phyloP scores from a whole-genome alignment of 2,113 vertebrate species.

The Bos taurus region DNA sequence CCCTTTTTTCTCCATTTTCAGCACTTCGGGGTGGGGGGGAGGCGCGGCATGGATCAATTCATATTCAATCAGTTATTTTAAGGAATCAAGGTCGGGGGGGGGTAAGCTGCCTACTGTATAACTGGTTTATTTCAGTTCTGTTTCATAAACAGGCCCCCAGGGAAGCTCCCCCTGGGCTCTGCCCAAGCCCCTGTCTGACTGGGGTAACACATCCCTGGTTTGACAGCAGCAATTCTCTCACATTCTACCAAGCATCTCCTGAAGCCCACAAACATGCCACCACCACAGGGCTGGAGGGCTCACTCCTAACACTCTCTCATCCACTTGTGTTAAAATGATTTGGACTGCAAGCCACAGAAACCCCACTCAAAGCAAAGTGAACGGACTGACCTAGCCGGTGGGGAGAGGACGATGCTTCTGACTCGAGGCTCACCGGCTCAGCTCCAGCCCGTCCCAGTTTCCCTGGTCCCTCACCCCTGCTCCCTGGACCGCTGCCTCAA shows the following conservation, averaged over 20 bases:
- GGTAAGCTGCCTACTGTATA: neutral
- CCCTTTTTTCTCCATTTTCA: neutral
- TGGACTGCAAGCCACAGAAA: neutral
- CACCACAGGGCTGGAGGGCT: neutral
- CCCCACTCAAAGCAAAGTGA: neutral
- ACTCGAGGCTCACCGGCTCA: fast-evolving
- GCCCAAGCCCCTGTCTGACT: too few relatives aligned
- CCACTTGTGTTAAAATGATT: neutral
- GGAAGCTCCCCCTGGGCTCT: neutral
- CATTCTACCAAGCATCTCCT: neutral
- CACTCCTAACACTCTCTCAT: neutral
- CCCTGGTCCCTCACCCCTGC: neutral
- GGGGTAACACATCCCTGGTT: neutral
- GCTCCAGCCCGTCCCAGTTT: neutral
- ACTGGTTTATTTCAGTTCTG: neutral
- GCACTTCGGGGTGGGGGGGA: neutral
- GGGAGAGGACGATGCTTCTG: neutral
- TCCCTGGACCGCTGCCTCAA: neutral
- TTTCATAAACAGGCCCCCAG: neutral
- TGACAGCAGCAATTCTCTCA: neutral
- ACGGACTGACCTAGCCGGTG: fast-evolving
- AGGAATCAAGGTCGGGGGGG: neutral
- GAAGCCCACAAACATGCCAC: neutral
- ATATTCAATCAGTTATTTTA: neutral
- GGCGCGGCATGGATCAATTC: neutral